Base-by-base conservation (phyloP, 1,140 invertebrate species). In the Drosophila auraria region DNA sequence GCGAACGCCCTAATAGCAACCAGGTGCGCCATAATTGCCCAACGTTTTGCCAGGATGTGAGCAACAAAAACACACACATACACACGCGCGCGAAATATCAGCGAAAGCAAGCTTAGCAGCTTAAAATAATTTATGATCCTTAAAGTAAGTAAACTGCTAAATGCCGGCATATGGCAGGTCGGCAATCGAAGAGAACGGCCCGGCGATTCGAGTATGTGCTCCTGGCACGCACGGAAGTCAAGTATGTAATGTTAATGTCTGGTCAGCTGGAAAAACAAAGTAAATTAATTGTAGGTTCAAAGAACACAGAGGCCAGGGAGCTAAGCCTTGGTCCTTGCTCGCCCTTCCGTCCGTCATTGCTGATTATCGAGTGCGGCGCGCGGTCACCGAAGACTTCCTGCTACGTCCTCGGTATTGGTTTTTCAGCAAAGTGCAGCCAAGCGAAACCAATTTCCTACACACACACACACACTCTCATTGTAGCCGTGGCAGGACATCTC, bases 231-330 rank as follows among this genome's bases (percentile, higher is more conserved):
- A 90, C 87, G 87, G 82, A 90, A 90, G 86, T 90, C 86, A 91
- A 90, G 86, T 86, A 91, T 86, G 86, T 90, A 90, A 90, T 90
- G 86, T 90, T 90, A 90, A 90, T 90, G 82, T 90, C 86, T 90
- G 86, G 86, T 90, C 86, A 90, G 89, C 86, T 90, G 86, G 86
- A 90, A 90, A 89, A 90, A 90, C 86, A 90, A 90, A 90, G 86
- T 90, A 90, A 90, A 90, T 90, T 90, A 90, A 90, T 90, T 90
- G 86, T 82, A 86, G 82, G 86, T 90, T 90, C 86, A 90, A 82
- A 82, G 86, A 79, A 77, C 75, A 59, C 75, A 59, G 36, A 74
- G 63, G 50, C 58, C 65, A 50, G 47, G 38, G 54, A 54, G 61
- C 68, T 53, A 73, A 58, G 76, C 61, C 54, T 45, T 44, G 15